Evolutionary conservation across 2,888 invertebrate genomes (phyloP).

Genomic region (Andrena marginata): DNA sequence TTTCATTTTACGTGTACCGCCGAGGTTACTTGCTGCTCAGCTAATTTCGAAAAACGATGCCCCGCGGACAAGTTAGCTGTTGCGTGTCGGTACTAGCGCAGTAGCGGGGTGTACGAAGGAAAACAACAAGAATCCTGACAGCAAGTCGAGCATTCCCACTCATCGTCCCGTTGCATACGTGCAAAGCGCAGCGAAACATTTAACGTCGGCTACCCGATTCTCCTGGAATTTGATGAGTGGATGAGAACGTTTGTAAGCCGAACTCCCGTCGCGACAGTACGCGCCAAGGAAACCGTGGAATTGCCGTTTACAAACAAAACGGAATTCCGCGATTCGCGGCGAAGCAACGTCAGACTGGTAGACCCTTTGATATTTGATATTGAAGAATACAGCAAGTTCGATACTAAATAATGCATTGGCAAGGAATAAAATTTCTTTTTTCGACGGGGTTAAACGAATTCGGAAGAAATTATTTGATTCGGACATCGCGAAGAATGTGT

Average conservation of each 20-base stretch:
- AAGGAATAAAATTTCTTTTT: not conserved
- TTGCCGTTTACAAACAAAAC: constrained; percentile 36
- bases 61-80: not conserved
- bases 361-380: not conserved
- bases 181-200: constrained; percentile 51
- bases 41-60: not conserved
- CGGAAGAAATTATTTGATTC: too few species aligned
- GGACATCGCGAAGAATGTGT: too few species aligned
- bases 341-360: not conserved
- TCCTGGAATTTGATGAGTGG: constrained; percentile 71
- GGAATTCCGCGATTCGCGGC: not conserved
- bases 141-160: not conserved
- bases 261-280: constrained; percentile 8
- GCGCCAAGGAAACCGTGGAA: not conserved
- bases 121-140: constrained; percentile 8
- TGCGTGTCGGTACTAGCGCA: not conserved
- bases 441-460: too few species aligned
- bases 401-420: not conserved
- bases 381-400: not conserved
- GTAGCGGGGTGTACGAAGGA: too few species aligned
- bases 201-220: constrained; percentile 60
- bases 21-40: not conserved
- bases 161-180: not conserved
- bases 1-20: not conserved
- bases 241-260: constrained; percentile 52